Conservation (phyloP, 1,140 invertebrate genomes). For the Danaus plexippus region DNA sequence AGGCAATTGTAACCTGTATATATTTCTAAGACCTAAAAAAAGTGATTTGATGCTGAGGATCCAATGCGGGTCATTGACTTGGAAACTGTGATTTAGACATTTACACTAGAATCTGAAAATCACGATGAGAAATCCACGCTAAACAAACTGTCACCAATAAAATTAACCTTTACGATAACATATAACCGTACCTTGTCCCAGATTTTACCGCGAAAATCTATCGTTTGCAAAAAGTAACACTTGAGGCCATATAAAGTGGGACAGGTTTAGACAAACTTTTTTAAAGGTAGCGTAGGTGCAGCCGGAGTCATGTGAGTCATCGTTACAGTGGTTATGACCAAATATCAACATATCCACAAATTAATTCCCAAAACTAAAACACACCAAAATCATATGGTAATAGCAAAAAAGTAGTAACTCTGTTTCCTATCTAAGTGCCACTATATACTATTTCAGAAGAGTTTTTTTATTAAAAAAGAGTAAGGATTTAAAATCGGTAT, state of each 20-base stretch:
- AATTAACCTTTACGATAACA: conserved; percentile 9
- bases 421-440: too few relatives aligned
- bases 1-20: too few relatives aligned
- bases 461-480: too few relatives aligned
- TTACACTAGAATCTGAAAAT: conserved; percentile 12
- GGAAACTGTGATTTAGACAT: conserved; percentile 10
- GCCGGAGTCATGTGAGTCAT: conserved; percentile 35
- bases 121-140: conserved; percentile 12
- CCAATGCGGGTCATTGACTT: conserved; percentile 8
- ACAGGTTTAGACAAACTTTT: conserved; percentile 16
- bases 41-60: too few relatives aligned
- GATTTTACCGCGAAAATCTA: conserved; percentile 13
- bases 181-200: conserved; percentile 24
- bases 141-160: conserved; percentile 12
- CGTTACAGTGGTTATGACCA: conserved; percentile 32
- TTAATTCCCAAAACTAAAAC: conserved; percentile 25
- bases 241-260: conserved; percentile 21
- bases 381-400: conserved; percentile 6
- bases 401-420: too few relatives aligned
- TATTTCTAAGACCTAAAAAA: too few relatives aligned
- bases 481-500: too few relatives aligned
- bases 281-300: conserved; percentile 18
- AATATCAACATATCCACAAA: conserved; percentile 32
- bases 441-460: too few relatives aligned
- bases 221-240: conserved; percentile 16